Conservation (phyloP, 1,140 invertebrate species). For the Nephila pilipes region DNA sequence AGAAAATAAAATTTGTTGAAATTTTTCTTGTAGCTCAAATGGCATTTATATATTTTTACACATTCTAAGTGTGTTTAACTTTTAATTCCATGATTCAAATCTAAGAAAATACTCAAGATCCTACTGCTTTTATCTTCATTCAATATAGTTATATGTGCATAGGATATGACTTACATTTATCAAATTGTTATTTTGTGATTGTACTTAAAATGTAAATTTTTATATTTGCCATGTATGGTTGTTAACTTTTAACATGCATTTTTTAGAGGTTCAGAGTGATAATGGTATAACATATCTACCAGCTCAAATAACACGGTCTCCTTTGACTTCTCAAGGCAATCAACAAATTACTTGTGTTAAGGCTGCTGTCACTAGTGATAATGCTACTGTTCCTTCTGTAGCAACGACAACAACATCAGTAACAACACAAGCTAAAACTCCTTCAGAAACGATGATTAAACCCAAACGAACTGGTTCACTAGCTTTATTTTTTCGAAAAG, state of each 20-base stretch:
- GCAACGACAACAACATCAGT: background rate
- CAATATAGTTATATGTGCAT: too few relatives aligned
- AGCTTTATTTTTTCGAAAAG: conserved; percentile 89
- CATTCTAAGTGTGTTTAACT: too few relatives aligned
- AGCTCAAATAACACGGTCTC: conserved; percentile 65
- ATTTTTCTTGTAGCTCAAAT: too few relatives aligned
- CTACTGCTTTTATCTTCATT: too few relatives aligned
- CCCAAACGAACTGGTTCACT: conserved; percentile 86
- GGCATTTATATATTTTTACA: too few relatives aligned
- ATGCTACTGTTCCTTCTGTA: background rate
- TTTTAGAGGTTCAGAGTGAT: conserved; percentile 63
- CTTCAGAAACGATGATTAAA: conserved; percentile 80
- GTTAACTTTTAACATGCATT: background rate
- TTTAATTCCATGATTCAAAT: too few relatives aligned
- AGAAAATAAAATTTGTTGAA: too few relatives aligned
- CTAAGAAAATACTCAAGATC: too few relatives aligned
- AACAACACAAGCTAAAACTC: conserved; percentile 33
- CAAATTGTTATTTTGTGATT: too few relatives aligned
- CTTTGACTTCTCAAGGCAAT: conserved; percentile 48
- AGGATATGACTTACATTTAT: too few relatives aligned
- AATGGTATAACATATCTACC: conserved; percentile 68
- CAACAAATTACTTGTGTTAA: conserved; percentile 54
- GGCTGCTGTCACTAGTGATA: background rate
- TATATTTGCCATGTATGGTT: too few relatives aligned
- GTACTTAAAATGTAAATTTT: too few relatives aligned